Percentiles rank a stretch among this genome's conserved stretches.
These are phyloP conservation scores for Theonella swinhoei DNA, from an alignment of 37 sponge, comb jelly and placozoan genomes.

Conservation along the genomic window DNA sequence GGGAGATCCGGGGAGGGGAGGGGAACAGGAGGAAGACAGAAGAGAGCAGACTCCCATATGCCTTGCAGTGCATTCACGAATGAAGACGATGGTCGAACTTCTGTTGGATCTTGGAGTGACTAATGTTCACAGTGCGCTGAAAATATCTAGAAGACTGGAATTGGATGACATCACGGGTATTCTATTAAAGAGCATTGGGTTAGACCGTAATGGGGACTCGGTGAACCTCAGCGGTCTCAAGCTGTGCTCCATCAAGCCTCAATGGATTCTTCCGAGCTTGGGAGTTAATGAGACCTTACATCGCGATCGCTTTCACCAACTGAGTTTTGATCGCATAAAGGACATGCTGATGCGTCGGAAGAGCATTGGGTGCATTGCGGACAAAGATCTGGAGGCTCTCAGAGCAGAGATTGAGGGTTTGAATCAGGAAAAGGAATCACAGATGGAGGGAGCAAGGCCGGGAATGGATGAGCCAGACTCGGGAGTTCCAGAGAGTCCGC, in stretches of 20 bases:
- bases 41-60: slow-evolving; percentile 49
- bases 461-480: neutral
- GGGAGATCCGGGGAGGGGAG: neutral
- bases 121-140: slow-evolving; percentile 41
- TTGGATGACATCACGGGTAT: slow-evolving; percentile 55
- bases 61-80: slow-evolving; percentile 41
- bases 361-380: neutral
- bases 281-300: neutral
- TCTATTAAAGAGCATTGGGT: slow-evolving; percentile 40
- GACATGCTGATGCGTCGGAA: neutral
- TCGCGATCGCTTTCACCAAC: neutral
- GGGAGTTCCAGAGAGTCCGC: neutral
- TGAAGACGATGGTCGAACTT: slow-evolving; percentile 56
- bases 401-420: neutral
- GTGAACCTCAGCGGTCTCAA: slow-evolving; percentile 62
- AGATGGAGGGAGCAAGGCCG: neutral
- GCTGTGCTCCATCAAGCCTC: slow-evolving; percentile 32
- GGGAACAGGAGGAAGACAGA: slow-evolving; percentile 12
- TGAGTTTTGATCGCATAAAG: neutral
- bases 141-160: slow-evolving; percentile 25
- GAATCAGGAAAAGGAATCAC: neutral
- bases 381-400: neutral
- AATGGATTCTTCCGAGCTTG: slow-evolving; percentile 28
- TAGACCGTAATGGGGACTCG: slow-evolving; percentile 20
- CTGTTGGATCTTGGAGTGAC: slow-evolving; percentile 41